phyloP scores from a whole-genome alignment of 2,797 vertebrate genomes.

The Chelon auratus region DNA sequence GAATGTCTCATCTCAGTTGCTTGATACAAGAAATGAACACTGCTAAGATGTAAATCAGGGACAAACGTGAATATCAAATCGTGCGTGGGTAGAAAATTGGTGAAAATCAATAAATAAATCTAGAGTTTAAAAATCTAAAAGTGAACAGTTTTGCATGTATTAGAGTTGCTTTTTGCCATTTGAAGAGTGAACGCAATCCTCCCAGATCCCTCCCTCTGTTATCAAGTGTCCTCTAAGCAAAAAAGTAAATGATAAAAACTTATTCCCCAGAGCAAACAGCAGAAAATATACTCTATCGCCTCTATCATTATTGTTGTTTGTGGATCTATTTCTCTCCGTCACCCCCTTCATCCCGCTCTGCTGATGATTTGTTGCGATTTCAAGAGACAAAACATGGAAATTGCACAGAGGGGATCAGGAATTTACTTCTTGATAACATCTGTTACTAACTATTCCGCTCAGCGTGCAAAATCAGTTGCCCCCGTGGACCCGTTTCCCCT shows the following conservation, averaged over 20 bases:
- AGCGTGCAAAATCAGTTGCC: slow-evolving; percentile 61
- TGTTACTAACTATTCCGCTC: slow-evolving; percentile 69
- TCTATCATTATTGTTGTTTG: slow-evolving; percentile 44
- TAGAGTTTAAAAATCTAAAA: neutral
- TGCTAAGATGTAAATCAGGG: too few species aligned
- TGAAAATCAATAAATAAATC: neutral
- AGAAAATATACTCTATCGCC: slow-evolving; percentile 42
- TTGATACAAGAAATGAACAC: too few species aligned
- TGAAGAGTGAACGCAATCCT: neutral
- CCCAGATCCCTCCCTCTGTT: slow-evolving; percentile 10
- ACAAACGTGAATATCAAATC: too few species aligned
- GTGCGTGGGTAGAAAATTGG: too few species aligned
- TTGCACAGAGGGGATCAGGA: slow-evolving; percentile 66
- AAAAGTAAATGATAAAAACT: slow-evolving; percentile 41
- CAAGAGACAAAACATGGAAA: slow-evolving; percentile 66
- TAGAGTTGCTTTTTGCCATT: too few species aligned
- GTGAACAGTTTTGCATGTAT: too few species aligned
- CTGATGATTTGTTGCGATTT: slow-evolving; percentile 58
- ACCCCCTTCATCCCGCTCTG: slow-evolving; percentile 27
- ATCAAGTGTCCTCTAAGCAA: slow-evolving; percentile 20
- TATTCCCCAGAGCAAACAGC: slow-evolving; percentile 24
- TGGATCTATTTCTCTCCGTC: slow-evolving; percentile 44
- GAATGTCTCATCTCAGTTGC: too few species aligned
- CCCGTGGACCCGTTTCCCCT: slow-evolving; percentile 53
- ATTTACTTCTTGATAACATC: slow-evolving; percentile 71